Evolutionary conservation across 2,888 invertebrate species (phyloP).

Genomic region (Plemyria rubiginata): DNA sequence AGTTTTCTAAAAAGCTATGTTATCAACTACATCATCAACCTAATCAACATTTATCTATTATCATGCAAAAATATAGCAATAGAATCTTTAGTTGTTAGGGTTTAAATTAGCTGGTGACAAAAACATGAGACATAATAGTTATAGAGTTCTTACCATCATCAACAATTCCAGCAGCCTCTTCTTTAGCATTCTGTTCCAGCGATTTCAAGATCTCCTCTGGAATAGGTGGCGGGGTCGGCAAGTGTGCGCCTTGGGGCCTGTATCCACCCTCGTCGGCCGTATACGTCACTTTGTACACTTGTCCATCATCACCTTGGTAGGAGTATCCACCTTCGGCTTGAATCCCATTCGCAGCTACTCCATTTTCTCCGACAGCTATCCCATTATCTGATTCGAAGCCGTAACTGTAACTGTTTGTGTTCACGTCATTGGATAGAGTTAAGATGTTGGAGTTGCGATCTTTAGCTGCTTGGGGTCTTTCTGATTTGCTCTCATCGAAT

Average conservation of each 20-base stretch:
- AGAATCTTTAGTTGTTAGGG: not conserved
- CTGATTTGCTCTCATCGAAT: constrained; percentile 40
- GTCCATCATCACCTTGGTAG: constrained; percentile 72
- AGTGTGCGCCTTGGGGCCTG: constrained; percentile 66
- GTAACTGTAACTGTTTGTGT: constrained; percentile 62
- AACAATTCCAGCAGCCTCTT: constrained; percentile 69
- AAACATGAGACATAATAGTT: constrained; percentile 14
- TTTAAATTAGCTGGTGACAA: not conserved
- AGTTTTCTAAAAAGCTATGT: too few relatives aligned
- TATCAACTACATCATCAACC: too few relatives aligned
- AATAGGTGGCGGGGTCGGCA: constrained; percentile 74
- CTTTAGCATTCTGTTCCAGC: constrained; percentile 69
- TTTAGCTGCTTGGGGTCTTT: constrained; percentile 57
- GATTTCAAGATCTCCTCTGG: constrained; percentile 69
- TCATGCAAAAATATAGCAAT: not conserved
- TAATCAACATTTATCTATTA: not conserved
- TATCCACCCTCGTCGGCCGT: constrained; percentile 72
- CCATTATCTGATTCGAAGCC: constrained; percentile 74
- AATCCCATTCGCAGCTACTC: constrained; percentile 62
- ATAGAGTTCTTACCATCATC: constrained; percentile 66
- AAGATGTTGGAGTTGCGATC: constrained; percentile 61
- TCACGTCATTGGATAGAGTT: constrained; percentile 63
- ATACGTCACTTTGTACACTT: constrained; percentile 71
- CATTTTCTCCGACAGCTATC: constrained; percentile 67
- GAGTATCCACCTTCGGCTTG: constrained; percentile 71